Conservation (phyloP, 2,797 vertebrate species). For the Dendrocincla tyrannina region DNA sequence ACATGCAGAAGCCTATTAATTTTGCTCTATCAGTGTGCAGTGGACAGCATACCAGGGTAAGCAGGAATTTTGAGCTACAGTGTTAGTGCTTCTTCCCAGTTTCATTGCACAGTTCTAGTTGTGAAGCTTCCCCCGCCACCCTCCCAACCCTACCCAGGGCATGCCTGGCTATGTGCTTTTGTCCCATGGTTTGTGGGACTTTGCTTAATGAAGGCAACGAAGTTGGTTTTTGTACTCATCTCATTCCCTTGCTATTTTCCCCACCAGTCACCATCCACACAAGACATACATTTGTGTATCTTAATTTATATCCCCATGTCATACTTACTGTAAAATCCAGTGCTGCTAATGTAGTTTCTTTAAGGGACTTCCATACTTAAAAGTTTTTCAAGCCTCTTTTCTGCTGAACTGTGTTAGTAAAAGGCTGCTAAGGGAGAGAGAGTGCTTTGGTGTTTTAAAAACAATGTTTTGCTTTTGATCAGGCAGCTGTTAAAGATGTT, state of each 20-base stretch:
- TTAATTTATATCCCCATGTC: background rate
- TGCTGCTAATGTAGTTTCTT: background rate
- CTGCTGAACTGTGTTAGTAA: background rate
- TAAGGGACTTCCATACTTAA: background rate
- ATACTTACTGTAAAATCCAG: background rate
- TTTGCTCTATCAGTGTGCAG: background rate
- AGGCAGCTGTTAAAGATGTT: constrained; percentile 25
- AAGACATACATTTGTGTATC: fast-evolving
- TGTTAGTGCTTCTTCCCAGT: background rate
- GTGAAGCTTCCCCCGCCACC: background rate
- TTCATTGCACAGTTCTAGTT: fast-evolving
- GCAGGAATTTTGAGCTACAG: background rate
- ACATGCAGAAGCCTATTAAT: background rate
- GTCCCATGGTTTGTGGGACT: fast-evolving
- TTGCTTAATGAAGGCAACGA: background rate
- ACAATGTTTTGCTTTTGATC: background rate
- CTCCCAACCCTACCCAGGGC: background rate
- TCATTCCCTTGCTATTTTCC: background rate
- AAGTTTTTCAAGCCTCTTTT: background rate
- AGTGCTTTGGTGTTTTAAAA: background rate
- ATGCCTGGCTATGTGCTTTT: fast-evolving
- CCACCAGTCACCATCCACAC: background rate
- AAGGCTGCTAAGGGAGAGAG: background rate
- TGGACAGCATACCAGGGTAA: fast-evolving
- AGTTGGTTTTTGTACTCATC: fast-evolving